phyloP scores from a whole-genome alignment of 2,888 invertebrate genomes.

The Andrena chrysosceles region DNA sequence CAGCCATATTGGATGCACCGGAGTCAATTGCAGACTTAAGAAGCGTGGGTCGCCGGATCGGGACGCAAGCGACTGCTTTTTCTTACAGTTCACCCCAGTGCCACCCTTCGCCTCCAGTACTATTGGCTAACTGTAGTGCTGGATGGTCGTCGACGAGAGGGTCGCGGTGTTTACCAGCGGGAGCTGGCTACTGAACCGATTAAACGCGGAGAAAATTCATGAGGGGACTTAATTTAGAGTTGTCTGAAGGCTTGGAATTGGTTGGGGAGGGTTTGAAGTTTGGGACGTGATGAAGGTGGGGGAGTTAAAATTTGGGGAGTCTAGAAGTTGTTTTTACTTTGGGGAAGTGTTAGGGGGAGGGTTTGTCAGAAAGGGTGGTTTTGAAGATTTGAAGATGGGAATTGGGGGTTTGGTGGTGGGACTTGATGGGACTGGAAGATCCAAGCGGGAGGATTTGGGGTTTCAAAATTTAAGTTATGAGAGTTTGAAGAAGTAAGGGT shows the following conservation, averaged over 20 bases:
- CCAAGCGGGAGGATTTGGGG: too few species aligned
- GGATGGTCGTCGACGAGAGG: slow-evolving; percentile 25
- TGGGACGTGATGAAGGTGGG: too few species aligned
- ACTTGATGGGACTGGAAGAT: too few species aligned
- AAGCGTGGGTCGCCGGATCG: slow-evolving; percentile 59
- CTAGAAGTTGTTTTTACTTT: too few species aligned
- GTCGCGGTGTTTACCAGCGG: slow-evolving; percentile 15
- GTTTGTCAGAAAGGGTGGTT: too few species aligned
- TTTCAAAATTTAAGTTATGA: too few species aligned
- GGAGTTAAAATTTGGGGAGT: too few species aligned
- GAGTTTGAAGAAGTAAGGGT: too few species aligned
- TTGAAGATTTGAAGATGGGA: too few species aligned
- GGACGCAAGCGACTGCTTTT: slow-evolving; percentile 57
- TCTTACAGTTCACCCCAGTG: slow-evolving; percentile 35
- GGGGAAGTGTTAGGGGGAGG: too few species aligned
- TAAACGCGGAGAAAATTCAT: background rate
- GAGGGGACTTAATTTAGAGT: background rate
- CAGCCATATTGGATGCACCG: slow-evolving; percentile 65
- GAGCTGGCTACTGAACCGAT: slow-evolving; percentile 1
- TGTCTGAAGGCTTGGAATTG: background rate
- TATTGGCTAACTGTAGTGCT: slow-evolving; percentile 47
- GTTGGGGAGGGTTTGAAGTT: background rate
- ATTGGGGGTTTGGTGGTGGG: too few species aligned
- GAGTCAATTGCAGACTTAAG: slow-evolving; percentile 62
- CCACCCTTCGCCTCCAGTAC: slow-evolving; percentile 1